phyloP scores from a whole-genome alignment of 2,888 invertebrate species.

The Lydus trimaculatus region DNA sequence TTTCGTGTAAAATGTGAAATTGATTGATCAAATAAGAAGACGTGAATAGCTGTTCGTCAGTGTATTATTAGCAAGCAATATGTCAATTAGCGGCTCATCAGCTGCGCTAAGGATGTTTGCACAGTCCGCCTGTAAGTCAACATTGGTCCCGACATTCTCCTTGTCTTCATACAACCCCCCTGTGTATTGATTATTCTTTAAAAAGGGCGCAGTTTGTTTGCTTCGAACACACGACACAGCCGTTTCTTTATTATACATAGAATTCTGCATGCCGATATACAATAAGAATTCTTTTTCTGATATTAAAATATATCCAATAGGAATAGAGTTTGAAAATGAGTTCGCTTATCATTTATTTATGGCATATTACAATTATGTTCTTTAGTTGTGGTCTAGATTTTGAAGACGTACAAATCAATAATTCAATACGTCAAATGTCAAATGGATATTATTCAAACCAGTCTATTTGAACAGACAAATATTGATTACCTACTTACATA shows the following conservation, averaged over 20 bases:
- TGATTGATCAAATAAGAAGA: neutral
- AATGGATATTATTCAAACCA: neutral
- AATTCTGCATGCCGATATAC: constrained; percentile 33
- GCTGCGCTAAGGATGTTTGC: constrained; percentile 43
- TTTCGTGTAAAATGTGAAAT: neutral
- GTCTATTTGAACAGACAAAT: neutral
- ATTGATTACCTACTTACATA: neutral
- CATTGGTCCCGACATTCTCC: constrained; percentile 41
- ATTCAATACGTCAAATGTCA: neutral
- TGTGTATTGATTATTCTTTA: constrained; percentile 52
- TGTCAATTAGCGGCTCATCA: constrained; percentile 47
- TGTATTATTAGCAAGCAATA: constrained; percentile 38
- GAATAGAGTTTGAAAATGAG: constrained; percentile 10
- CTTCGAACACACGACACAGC: constrained; percentile 51
- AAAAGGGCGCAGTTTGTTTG: constrained; percentile 50
- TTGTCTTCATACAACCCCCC: constrained; percentile 44
- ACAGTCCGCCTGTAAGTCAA: constrained; percentile 46
- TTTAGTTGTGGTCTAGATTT: neutral
- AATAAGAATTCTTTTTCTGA: constrained; percentile 29
- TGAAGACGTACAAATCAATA: constrained; percentile 19
- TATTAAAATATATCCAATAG: constrained; percentile 4
- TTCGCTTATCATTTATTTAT: constrained; percentile 22
- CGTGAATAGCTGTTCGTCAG: neutral
- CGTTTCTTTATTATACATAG: constrained; percentile 43
- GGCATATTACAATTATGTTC: constrained; percentile 5